Percentiles rank a stretch among this genome's conserved stretches.
These are phyloP conservation scores for Trogon surrucura DNA, from an alignment of 2,113 vertebrate species.

Conservation along the genomic window DNA sequence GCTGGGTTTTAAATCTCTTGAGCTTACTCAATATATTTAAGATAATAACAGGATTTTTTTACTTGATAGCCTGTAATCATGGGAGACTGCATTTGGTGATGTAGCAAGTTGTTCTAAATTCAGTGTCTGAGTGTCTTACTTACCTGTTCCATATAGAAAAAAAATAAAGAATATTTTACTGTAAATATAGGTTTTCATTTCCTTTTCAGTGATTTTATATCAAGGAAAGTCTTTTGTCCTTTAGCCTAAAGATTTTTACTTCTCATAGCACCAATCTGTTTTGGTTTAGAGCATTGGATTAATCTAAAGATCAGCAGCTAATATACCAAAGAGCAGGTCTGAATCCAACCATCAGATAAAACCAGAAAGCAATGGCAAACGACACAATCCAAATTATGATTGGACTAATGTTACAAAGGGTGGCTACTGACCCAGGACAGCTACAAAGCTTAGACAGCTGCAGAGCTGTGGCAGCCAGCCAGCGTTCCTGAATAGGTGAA, in stretches of 20 bases:
- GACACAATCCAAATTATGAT: background rate
- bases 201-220: background rate
- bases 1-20: background rate
- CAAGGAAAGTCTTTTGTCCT: background rate
- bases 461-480: slow-evolving; percentile 1
- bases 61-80: background rate
- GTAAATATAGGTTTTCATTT: background rate
- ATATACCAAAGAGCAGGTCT: background rate
- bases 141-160: background rate
- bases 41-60: background rate
- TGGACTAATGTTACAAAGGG: background rate
- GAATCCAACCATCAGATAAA: background rate
- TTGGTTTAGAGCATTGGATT: background rate
- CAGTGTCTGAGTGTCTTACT: background rate
- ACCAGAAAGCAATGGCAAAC: background rate
- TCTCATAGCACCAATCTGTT: background rate
- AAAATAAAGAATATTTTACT: background rate
- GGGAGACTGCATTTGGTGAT: background rate
- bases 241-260: background rate
- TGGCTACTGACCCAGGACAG: background rate
- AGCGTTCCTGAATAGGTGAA: background rate
- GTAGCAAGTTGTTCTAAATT: background rate
- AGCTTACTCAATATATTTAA: background rate
- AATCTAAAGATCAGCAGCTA: background rate
- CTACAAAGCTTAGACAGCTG: background rate